phyloP scores from a whole-genome alignment of 2,888 invertebrate species.

The Drosophila mercatorum region DNA sequence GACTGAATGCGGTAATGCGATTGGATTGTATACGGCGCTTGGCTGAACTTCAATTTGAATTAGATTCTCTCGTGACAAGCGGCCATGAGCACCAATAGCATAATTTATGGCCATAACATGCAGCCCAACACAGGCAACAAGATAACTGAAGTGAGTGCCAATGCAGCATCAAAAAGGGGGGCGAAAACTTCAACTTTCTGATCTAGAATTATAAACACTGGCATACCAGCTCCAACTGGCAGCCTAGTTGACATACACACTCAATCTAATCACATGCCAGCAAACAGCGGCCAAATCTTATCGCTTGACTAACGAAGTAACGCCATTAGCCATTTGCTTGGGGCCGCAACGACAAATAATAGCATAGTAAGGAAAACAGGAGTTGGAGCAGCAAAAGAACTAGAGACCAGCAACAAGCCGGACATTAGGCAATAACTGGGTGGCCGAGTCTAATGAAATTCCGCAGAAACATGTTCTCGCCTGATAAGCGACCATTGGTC shows the following conservation, averaged over 20 bases:
- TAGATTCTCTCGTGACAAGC: conserved; percentile 65
- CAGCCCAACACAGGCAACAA: background rate
- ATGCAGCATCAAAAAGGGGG: conserved; percentile 7
- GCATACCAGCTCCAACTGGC: no score
- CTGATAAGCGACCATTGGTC: conserved; percentile 81
- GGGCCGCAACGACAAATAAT: conserved; percentile 55
- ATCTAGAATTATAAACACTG: no score
- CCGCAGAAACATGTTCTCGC: conserved; percentile 81
- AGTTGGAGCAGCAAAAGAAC: background rate
- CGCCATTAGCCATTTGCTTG: conserved; percentile 66
- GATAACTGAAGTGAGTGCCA: conserved; percentile 8
- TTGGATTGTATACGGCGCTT: conserved; percentile 62
- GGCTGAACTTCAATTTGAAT: conserved; percentile 63
- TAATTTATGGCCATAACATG: conserved; percentile 8
- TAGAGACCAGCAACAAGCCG: conserved; percentile 60
- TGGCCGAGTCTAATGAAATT: conserved; percentile 66
- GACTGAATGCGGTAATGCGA: conserved; percentile 35
- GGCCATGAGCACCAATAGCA: conserved; percentile 41
- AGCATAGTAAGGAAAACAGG: conserved; percentile 45
- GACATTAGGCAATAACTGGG: conserved; percentile 56
- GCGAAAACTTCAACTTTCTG: no score
- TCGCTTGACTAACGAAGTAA: conserved; percentile 77
- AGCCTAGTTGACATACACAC: background rate
- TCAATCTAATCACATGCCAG: background rate
- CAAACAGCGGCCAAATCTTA: conserved; percentile 60